These are phyloP conservation scores for Arnoldichthys spilopterus DNA, from an alignment of 2,797 vertebrate species.

Conservation along the genomic window DNA sequence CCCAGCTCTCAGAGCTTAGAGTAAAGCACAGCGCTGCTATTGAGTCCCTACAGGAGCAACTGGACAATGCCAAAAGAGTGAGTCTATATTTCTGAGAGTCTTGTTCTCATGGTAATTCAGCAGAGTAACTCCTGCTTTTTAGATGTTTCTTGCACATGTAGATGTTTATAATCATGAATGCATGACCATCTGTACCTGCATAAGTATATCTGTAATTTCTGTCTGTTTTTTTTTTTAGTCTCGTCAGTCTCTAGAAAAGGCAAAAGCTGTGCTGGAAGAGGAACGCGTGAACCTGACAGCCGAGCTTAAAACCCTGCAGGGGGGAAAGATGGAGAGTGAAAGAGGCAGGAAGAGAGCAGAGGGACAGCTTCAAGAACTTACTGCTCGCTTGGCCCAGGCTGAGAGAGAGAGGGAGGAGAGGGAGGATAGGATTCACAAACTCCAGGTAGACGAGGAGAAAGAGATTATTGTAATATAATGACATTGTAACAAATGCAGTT, in stretches of 20 bases:
- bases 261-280: slow-evolving; percentile 81
- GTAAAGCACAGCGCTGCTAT: slow-evolving; percentile 79
- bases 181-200: neutral
- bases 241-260: slow-evolving; percentile 86
- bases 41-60: slow-evolving; percentile 81
- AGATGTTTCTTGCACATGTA: neutral
- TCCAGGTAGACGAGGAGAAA: slow-evolving; percentile 78
- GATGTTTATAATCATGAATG: neutral
- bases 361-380: slow-evolving; percentile 84
- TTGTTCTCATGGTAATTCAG: neutral
- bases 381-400: slow-evolving; percentile 78
- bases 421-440: slow-evolving; percentile 81
- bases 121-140: neutral
- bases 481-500: neutral
- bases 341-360: slow-evolving; percentile 86
- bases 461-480: neutral
- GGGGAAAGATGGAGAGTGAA: slow-evolving; percentile 82
- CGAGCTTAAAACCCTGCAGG: slow-evolving; percentile 84
- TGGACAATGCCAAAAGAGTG: slow-evolving; percentile 84
- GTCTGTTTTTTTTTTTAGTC: slow-evolving; percentile 68
- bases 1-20: slow-evolving; percentile 79
- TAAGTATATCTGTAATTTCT: slow-evolving; percentile 15
- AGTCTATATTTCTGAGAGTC: slow-evolving; percentile 29
- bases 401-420: slow-evolving; percentile 82
- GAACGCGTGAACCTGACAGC: slow-evolving; percentile 81